These are phyloP conservation scores for Sesia bembeciformis DNA, from an alignment of 2,888 invertebrate species.

Conservation along the genomic window DNA sequence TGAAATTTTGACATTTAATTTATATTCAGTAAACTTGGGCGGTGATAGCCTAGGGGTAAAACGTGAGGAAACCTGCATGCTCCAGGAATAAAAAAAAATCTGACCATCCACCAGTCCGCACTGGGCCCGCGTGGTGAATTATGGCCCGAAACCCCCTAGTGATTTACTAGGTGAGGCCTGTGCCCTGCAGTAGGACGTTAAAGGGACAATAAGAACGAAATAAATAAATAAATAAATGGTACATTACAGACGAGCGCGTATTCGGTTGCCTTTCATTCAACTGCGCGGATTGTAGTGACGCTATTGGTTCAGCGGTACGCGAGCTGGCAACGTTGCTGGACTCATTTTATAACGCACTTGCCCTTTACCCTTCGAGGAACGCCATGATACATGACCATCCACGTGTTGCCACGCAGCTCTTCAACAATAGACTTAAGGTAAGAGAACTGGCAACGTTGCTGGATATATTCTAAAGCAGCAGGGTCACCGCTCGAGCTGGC, in stretches of 20 bases:
- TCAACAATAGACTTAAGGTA: conserved; percentile 79
- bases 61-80: too few relatives aligned
- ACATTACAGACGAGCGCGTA: background rate
- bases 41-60: too few relatives aligned
- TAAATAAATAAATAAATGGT: too few relatives aligned
- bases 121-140: too few relatives aligned
- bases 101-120: too few relatives aligned
- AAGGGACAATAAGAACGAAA: too few relatives aligned
- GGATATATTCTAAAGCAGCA: background rate
- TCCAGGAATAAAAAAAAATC: too few relatives aligned
- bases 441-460: background rate
- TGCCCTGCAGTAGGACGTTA: too few relatives aligned
- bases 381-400: conserved; percentile 85
- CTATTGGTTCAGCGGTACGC: conserved; percentile 82
- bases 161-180: too few relatives aligned
- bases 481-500: background rate
- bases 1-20: too few relatives aligned
- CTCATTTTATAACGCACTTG: conserved; percentile 83
- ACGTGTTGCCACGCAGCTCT: conserved; percentile 65
- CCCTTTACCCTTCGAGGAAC: conserved; percentile 88
- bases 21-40: too few relatives aligned
- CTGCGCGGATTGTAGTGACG: conserved; percentile 80
- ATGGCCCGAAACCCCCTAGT: too few relatives aligned
- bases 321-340: conserved; percentile 83
- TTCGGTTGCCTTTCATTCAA: conserved; percentile 82